Conservation (phyloP, 2,888 invertebrate species). For the Protonemura montana region DNA sequence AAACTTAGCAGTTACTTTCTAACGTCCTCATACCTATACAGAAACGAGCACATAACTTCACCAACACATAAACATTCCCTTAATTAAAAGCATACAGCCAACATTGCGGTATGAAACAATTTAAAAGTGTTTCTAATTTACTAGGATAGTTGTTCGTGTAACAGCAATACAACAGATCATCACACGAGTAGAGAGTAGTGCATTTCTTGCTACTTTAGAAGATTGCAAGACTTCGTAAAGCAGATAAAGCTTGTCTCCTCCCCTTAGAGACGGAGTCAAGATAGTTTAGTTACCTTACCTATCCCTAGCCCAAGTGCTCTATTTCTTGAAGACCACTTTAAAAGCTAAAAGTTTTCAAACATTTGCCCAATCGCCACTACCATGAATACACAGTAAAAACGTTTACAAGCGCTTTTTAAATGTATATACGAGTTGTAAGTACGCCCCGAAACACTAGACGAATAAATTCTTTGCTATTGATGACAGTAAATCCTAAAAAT, state of each 20-base stretch:
- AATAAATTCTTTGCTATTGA: neutral
- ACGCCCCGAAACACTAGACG: neutral
- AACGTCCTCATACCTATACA: neutral
- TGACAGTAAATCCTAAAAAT: neutral
- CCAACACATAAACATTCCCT: conserved; percentile 2
- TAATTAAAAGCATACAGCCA: neutral
- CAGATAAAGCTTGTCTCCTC: neutral
- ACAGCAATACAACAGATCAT: neutral
- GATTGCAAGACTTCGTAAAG: neutral
- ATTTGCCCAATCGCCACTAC: neutral
- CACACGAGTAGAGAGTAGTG: neutral
- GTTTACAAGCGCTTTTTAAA: neutral
- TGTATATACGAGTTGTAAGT: neutral
- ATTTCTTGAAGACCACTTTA: neutral
- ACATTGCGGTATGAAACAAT: neutral
- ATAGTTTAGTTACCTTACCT: conserved; percentile 1
- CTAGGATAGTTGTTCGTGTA: neutral
- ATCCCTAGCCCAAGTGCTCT: neutral
- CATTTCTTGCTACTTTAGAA: neutral
- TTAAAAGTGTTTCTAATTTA: conserved; percentile 1
- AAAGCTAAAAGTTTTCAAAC: neutral
- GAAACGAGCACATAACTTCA: neutral
- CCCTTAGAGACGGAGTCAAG: neutral
- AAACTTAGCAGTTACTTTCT: neutral
- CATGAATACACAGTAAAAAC: neutral